Conservation (phyloP, 2,797 vertebrate species). For the Ctenosaura bakeri region DNA sequence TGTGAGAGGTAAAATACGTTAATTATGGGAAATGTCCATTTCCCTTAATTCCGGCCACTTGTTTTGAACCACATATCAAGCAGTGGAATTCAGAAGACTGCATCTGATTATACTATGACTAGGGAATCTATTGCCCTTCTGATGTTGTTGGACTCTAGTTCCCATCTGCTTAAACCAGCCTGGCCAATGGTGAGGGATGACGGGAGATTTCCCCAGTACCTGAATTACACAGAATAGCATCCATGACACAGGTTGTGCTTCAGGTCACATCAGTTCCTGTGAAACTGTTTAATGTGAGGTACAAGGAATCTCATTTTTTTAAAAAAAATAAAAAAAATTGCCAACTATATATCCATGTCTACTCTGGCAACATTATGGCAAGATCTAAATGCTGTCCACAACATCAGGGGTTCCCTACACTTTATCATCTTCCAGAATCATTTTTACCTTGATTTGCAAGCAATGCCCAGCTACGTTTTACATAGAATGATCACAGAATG, state of each 20-base stretch:
- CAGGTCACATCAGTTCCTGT: not conserved
- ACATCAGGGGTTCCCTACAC: not conserved
- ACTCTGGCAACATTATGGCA: not conserved
- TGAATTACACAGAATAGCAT: not conserved
- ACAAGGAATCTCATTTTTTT: not conserved
- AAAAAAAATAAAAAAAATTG: too few species aligned
- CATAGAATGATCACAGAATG: not conserved
- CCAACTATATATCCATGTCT: not conserved
- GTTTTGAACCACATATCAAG: not conserved
- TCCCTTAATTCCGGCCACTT: too few species aligned
- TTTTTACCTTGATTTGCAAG: not conserved
- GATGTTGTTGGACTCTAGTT: not conserved
- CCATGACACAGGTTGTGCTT: not conserved
- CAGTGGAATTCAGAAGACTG: not conserved
- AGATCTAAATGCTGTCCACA: not conserved
- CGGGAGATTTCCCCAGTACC: not conserved
- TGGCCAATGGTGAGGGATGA: not conserved
- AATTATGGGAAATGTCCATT: too few species aligned
- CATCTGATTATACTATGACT: not conserved
- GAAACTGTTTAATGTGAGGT: not conserved
- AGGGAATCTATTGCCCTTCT: too few species aligned
- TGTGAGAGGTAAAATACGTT: too few species aligned
- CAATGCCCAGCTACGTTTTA: not conserved
- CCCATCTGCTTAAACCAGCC: not conserved
- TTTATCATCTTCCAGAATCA: not conserved